phyloP scores from a whole-genome alignment of 2,888 invertebrate species.

The Lutraria lutraria region DNA sequence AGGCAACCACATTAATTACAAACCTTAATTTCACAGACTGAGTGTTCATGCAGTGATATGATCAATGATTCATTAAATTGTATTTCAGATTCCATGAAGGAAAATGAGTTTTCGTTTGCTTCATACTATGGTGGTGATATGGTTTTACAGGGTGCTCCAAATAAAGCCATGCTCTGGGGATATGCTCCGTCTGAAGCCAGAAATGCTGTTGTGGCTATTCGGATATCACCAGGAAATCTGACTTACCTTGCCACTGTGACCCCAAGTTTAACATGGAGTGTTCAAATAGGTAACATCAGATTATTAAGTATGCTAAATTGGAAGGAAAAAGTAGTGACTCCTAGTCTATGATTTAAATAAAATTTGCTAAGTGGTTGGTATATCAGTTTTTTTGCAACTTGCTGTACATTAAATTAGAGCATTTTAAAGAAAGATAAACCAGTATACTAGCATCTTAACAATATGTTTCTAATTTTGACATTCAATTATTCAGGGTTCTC shows the following conservation, averaged over 20 bases:
- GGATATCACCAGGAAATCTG: slow-evolving; percentile 1
- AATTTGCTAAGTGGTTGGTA: no score
- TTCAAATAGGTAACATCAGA: slow-evolving; percentile 21
- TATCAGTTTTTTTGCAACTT: no score
- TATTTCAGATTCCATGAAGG: neutral
- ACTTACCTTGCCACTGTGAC: neutral
- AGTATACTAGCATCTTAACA: no score
- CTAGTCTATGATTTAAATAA: no score
- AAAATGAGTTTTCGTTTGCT: slow-evolving; percentile 55
- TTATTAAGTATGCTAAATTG: neutral
- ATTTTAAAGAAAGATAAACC: no score
- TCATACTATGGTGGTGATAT: slow-evolving; percentile 77
- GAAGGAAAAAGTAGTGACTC: neutral
- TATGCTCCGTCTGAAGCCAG: slow-evolving; percentile 56
- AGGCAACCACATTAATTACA: no score
- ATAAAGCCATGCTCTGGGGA: slow-evolving; percentile 77
- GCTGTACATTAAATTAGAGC: no score
- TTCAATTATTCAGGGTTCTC: no score
- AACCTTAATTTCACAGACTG: no score
- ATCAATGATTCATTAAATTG: no score
- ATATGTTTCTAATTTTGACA: no score
- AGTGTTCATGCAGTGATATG: no score
- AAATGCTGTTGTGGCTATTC: slow-evolving; percentile 8
- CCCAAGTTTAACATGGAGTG: slow-evolving; percentile 23
- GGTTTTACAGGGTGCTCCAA: slow-evolving; percentile 78